Evolutionary conservation across 2,888 invertebrate genomes (phyloP).

Genomic region (Ceriagrion tenellum): DNA sequence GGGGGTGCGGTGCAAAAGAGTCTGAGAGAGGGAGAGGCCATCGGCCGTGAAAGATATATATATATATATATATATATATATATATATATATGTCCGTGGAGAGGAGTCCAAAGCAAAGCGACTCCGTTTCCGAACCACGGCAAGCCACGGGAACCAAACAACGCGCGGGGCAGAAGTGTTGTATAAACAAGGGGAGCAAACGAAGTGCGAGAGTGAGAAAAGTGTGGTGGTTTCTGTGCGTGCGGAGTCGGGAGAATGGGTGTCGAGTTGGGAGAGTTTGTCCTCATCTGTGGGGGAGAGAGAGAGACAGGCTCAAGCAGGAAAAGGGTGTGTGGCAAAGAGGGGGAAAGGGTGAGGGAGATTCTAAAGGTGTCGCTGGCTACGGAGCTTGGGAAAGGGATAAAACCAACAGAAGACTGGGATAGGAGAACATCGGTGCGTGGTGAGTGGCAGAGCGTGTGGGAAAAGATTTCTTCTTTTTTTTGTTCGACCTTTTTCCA

Average conservation of each 20-base stretch:
- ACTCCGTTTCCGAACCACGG: slow-evolving; percentile 8
- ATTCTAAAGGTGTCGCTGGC: slow-evolving; percentile 28
- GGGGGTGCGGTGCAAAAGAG: neutral
- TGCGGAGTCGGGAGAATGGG: neutral
- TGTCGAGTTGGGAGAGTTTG: neutral
- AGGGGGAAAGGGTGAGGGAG: neutral
- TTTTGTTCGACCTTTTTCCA: neutral
- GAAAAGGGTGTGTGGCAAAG: neutral
- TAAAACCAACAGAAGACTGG: slow-evolving; percentile 20
- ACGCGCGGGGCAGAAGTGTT: slow-evolving; percentile 51
- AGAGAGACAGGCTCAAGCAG: neutral
- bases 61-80: too few relatives aligned
- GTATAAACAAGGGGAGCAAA: slow-evolving; percentile 42
- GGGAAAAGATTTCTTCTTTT: slow-evolving; percentile 11
- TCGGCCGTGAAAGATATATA: slow-evolving; percentile 44
- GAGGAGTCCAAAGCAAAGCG: neutral
- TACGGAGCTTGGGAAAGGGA: neutral
- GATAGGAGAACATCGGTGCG: neutral
- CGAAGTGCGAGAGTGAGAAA: slow-evolving; percentile 6
- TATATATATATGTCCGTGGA: too few relatives aligned
- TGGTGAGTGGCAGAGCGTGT: neutral
- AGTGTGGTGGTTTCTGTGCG: neutral
- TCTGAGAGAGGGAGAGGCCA: neutral
- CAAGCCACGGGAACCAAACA: slow-evolving; percentile 36
- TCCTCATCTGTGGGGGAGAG: neutral